A percentile compares a stretch with the other conserved stretches of the same genome.
phyloP scores from a whole-genome alignment of 2,888 invertebrate species.

The Oligia strigilis region DNA sequence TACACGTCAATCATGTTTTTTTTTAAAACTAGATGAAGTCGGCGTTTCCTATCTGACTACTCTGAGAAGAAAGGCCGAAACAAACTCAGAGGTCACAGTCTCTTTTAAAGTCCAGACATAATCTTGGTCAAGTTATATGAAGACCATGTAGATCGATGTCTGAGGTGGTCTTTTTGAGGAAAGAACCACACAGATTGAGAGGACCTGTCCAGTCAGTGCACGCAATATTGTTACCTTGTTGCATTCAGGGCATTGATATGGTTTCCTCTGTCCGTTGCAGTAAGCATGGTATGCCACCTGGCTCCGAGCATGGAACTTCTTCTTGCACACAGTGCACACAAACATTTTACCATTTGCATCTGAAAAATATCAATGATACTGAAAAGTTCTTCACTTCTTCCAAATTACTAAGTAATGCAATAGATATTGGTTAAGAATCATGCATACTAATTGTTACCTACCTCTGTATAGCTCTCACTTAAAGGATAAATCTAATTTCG shows the following conservation, averaged over 20 bases:
- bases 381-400: neutral
- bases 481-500: neutral
- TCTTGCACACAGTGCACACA: slow-evolving; percentile 92
- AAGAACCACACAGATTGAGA: no score
- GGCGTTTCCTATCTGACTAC: no score
- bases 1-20: no score
- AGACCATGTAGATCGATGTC: no score
- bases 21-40: no score
- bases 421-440: neutral
- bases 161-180: no score
- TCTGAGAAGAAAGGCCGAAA: no score
- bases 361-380: slow-evolving; percentile 67
- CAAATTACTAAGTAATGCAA: neutral
- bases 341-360: slow-evolving; percentile 89
- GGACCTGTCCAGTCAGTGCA: no score
- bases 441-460: neutral
- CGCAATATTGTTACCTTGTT: slow-evolving; percentile 79
- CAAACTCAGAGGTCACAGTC: no score
- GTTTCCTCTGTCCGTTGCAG: slow-evolving; percentile 90
- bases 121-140: no score
- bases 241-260: slow-evolving; percentile 86
- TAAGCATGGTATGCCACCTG: slow-evolving; percentile 92
- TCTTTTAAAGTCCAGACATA: no score
- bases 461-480: neutral
- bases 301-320: slow-evolving; percentile 92